These are phyloP conservation scores for Antrozous pallidus DNA, from an alignment of 2,797 vertebrate genomes.

Conservation along the genomic window DNA sequence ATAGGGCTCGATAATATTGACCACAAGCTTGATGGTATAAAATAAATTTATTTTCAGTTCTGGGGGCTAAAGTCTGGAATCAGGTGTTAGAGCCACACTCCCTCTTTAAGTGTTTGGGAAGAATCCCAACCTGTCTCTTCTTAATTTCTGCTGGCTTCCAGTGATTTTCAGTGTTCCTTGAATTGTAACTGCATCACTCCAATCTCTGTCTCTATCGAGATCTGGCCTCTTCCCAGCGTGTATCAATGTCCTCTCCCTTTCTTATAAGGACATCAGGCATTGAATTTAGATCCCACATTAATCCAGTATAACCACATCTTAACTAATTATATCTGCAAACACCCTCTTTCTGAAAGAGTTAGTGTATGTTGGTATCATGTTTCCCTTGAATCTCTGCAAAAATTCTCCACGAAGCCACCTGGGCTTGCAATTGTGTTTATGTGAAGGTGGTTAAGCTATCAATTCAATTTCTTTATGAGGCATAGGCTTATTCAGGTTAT, in stretches of 20 bases:
- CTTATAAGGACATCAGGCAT: neutral
- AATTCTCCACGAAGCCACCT: neutral
- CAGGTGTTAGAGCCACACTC: neutral
- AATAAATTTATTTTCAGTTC: neutral
- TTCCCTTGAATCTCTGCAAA: neutral
- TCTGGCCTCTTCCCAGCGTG: neutral
- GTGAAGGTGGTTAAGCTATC: neutral
- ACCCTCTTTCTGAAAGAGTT: neutral
- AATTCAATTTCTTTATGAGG: neutral
- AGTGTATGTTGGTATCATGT: neutral
- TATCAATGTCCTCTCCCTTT: neutral
- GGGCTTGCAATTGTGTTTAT: neutral
- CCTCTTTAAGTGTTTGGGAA: neutral
- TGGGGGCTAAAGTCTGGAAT: neutral
- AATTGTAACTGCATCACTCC: neutral
- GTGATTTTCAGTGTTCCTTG: neutral
- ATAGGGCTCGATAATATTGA: neutral
- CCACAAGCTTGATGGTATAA: neutral
- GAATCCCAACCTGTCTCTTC: neutral
- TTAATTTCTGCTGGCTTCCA: neutral
- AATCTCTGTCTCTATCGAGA: neutral
- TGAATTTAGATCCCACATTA: neutral
- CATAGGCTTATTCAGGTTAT: neutral
- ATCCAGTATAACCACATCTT: neutral
- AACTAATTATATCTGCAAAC: neutral